Evolutionary conservation across 2,888 invertebrate genomes (phyloP), one percentile per base, ranked within the genome.

Genomic region (Hylaea fasciaria): DNA sequence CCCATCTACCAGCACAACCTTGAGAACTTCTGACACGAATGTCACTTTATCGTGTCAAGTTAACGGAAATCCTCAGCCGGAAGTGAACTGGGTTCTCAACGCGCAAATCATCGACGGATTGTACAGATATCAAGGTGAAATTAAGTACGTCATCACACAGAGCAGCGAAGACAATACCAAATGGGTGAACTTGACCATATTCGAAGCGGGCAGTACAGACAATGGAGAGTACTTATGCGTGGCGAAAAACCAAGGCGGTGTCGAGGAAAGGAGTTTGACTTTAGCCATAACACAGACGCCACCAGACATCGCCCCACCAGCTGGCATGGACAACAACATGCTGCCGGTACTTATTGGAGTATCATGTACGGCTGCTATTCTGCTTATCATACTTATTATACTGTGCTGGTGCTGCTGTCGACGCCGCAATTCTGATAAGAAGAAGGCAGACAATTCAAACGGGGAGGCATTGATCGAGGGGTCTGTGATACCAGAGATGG

Each of bases 181-280:
- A 81, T 95, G 95, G 95, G 93, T 94, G 14, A 95, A 96, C 78
- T 83, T 97, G 47, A 96, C 95, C 0, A 94, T 96, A 46, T 86
- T 93, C 0, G 93, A 95, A 22, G 93, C 95, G 0, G 88, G 93
- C 0, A 86, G 86, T 9, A 93, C 93, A 12, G 96, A 96, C 77
- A 94, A 94, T 70, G 96, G 96, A 0, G 94, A 95, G 51, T 96
- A 96, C 81, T 92, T 94, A 45, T 98, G 98, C 77, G 94, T 96
- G 2, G 97, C 97, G 0, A 95, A 95, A 76, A 98, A 97, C 82
- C 93, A 94, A 0, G 98, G 96, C 0, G 98, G 97, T 0, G 94
- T 94, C 2, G 95, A 95, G 66, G 96, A 96, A 78, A 94, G 94
- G 46, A 96, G 96, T 79, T 89, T 97, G 12, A 95, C 95, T 12